Conservation (phyloP, 1,140 invertebrate species). For the Drosophila hydei region DNA sequence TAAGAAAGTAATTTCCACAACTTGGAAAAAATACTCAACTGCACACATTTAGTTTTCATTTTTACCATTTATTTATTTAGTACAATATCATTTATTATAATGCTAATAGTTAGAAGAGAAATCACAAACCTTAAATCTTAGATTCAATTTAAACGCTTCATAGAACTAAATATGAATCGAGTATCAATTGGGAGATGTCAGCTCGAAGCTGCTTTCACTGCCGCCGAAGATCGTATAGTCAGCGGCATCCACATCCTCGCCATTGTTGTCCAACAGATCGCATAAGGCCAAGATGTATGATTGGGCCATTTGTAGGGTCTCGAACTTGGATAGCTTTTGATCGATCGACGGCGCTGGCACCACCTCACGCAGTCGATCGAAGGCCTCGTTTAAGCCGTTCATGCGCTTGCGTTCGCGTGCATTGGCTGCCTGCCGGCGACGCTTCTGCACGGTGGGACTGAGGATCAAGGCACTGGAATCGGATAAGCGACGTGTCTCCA, state of each 20-base stretch:
- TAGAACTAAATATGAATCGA: slow-evolving; percentile 3
- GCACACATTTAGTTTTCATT: not conserved
- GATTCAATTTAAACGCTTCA: too few species aligned
- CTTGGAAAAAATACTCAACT: too few species aligned
- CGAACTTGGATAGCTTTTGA: slow-evolving; percentile 93
- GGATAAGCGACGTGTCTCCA: slow-evolving; percentile 15
- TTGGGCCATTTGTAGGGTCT: slow-evolving; percentile 95
- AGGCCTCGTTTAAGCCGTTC: slow-evolving; percentile 93
- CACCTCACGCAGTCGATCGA: slow-evolving; percentile 91
- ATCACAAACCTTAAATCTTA: slow-evolving; percentile 66
- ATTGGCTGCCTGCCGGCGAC: slow-evolving; percentile 90
- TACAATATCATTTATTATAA: slow-evolving; percentile 20
- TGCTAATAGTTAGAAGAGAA: slow-evolving; percentile 50
- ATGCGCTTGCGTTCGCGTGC: slow-evolving; percentile 91
- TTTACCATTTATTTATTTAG: slow-evolving; percentile 9
- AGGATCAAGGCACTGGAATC: slow-evolving; percentile 52
- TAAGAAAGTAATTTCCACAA: too few species aligned
- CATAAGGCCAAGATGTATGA: slow-evolving; percentile 91
- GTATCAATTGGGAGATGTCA: slow-evolving; percentile 14
- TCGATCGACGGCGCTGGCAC: slow-evolving; percentile 91
- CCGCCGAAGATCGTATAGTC: slow-evolving; percentile 58
- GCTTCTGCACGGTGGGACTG: slow-evolving; percentile 86
- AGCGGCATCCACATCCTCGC: slow-evolving; percentile 56
- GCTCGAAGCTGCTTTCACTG: slow-evolving; percentile 54
- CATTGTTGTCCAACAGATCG: slow-evolving; percentile 85